A percentile compares a stretch with the other conserved stretches of the same genome.
Conservation (phyloP, 37 sponge, comb jelly and placozoan species). For the Ianthella basta region DNA sequence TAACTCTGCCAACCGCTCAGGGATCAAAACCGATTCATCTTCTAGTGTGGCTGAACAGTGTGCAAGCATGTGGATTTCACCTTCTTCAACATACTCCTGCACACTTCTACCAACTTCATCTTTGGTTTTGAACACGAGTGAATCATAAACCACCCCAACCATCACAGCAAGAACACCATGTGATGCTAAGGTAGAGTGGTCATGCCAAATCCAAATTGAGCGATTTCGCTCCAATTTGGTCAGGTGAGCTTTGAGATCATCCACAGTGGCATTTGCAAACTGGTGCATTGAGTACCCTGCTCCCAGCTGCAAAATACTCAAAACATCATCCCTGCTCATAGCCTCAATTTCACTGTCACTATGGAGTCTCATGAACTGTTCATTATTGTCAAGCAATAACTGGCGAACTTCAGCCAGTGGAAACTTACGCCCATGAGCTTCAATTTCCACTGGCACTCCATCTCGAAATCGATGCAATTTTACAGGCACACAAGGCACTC, state of each 20-base stretch:
- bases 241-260: not conserved
- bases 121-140: conserved; percentile 14
- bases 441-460: not conserved
- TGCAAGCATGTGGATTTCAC: conserved; percentile 32
- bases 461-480: not conserved
- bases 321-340: not conserved
- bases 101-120: conserved; percentile 11
- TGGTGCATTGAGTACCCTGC: not conserved
- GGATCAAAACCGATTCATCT: conserved; percentile 3
- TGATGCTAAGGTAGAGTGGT: conserved; percentile 20
- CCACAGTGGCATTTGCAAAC: not conserved
- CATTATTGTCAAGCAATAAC: not conserved
- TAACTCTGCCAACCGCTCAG: not conserved
- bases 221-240: not conserved
- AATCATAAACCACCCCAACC: conserved; percentile 1
- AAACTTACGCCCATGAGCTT: not conserved
- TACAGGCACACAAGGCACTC: not conserved
- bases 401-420: not conserved
- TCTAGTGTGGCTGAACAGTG: not conserved
- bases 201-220: conserved; percentile 28
- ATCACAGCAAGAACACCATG: conserved; percentile 24
- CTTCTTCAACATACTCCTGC: conserved; percentile 19
- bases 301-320: not conserved
- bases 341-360: not conserved
- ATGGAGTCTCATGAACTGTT: not conserved